Percentiles rank a stretch among this genome's conserved stretches.
Conservation (phyloP, 2,888 invertebrate genomes). For the Ophioninae sp. region DNA sequence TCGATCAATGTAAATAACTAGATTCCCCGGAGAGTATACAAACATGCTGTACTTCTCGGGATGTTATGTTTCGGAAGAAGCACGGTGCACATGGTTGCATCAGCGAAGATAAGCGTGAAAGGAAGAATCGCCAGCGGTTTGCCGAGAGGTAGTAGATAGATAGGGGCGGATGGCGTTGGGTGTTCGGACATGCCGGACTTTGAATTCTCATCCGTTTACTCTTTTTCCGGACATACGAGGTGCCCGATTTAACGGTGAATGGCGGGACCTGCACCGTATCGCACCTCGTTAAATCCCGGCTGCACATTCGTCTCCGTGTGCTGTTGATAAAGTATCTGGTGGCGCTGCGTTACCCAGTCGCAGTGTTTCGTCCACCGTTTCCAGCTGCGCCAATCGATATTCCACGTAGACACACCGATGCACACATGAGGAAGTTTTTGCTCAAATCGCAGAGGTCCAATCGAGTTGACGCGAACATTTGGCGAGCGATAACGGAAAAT, state of each 20-base stretch:
- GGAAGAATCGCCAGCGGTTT: neutral
- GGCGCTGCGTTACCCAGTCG: slow-evolving; percentile 1
- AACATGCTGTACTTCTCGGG: neutral
- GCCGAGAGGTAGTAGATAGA: neutral
- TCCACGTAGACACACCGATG: neutral
- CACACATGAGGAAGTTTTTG: neutral
- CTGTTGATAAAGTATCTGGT: slow-evolving; percentile 6
- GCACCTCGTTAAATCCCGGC: neutral
- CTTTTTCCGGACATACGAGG: slow-evolving; percentile 7
- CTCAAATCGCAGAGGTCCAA: neutral
- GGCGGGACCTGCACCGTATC: neutral
- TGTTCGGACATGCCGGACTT: slow-evolving; percentile 6
- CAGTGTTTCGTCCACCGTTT: neutral
- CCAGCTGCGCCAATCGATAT: neutral
- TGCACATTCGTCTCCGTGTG: slow-evolving; percentile 2
- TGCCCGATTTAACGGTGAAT: neutral
- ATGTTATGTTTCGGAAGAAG: neutral
- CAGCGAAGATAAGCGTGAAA: neutral
- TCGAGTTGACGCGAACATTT: neutral
- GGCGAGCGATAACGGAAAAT: neutral
- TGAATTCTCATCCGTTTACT: slow-evolving; percentile 15
- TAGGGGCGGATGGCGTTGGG: neutral
- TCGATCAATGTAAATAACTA: neutral
- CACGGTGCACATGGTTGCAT: neutral
- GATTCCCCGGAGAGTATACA: neutral